Base-by-base conservation (phyloP, 2,113 vertebrate genomes). In the Nematolebias whitei region DNA sequence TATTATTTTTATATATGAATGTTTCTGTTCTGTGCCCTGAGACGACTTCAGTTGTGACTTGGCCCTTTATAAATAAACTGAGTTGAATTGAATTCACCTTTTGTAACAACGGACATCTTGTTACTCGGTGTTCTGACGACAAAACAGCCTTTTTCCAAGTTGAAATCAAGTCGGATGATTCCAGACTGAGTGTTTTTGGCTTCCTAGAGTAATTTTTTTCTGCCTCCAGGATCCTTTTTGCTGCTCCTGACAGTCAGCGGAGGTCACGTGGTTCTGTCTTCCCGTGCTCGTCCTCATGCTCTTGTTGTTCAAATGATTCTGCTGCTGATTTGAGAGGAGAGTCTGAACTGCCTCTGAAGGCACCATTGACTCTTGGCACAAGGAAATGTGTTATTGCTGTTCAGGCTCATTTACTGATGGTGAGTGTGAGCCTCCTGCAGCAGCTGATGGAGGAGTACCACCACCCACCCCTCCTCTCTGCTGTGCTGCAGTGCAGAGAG, bases 331-430 rank as follows among this genome's bases (percentile, higher is more conserved):
- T 43, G 22, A 18, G 40, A 44, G 39, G 20, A 22, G 43, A n/a
- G n/a, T 49, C n/a, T 35, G 56, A 64, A 12, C 53, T 40, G 11
- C 47, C 23, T 55, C n/a, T n/a, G n/a, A n/a, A n/a, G n/a, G n/a
- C n/a, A n/a, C n/a, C 8, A 0, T 0, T 56, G 53, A 63, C 53
- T 15, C 26, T 66, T 13, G 51, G 57, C 65, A 49, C 45, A 4
- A 7, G 55, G 51, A 62, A 62, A 68, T 20, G 32, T 53, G 55
- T 54, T 64, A 77, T 47, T 71, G 69, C 63, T 64, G 71, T 65
- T 82, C 47, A 38, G 51, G 59, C 83, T 78, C n/a, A 85, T 78
- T 90, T 89, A 53, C 78, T 88, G 88, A 88, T 88, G 85, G 65
- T 62, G 76, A 44, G 14, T 32, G 65, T 45, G 20, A 15, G 64